Evolutionary conservation across 64 coral and sea anemone genomes (phyloP).

Genomic region (Actinia equina): DNA sequence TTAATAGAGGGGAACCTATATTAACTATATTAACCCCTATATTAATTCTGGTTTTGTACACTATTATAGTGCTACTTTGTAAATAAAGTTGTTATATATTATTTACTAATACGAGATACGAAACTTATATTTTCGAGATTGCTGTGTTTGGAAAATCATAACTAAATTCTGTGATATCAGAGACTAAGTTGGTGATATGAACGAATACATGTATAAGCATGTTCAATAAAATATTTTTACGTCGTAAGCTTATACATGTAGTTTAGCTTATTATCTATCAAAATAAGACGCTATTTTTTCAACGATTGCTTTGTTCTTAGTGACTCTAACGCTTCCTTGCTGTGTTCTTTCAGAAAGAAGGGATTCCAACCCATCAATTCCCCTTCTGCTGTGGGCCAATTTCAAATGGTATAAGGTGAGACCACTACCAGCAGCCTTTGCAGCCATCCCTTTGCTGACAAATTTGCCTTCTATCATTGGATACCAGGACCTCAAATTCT

Average conservation of each 20-base stretch:
- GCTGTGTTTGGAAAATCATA: not conserved
- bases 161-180: not conserved
- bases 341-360: not conserved
- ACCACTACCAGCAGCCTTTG: not conserved
- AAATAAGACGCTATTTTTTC: not conserved
- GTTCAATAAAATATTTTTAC: too few relatives aligned
- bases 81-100: not conserved
- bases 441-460: not conserved
- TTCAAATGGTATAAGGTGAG: not conserved
- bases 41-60: too few relatives aligned
- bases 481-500: not conserved
- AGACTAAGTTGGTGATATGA: too few relatives aligned
- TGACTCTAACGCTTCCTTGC: not conserved
- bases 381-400: not conserved
- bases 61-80: too few relatives aligned
- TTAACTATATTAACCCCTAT: too few relatives aligned
- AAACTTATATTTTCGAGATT: not conserved
- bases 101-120: not conserved
- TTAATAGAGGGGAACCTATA: too few relatives aligned
- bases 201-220: too few relatives aligned
- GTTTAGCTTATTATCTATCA: not conserved
- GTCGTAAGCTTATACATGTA: not conserved
- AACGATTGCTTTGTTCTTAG: not conserved
- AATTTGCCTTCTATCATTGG: not conserved
- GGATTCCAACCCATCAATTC: not conserved